Conservation (phyloP, 1,140 invertebrate genomes). For the Dendroctonus ponderosae region DNA sequence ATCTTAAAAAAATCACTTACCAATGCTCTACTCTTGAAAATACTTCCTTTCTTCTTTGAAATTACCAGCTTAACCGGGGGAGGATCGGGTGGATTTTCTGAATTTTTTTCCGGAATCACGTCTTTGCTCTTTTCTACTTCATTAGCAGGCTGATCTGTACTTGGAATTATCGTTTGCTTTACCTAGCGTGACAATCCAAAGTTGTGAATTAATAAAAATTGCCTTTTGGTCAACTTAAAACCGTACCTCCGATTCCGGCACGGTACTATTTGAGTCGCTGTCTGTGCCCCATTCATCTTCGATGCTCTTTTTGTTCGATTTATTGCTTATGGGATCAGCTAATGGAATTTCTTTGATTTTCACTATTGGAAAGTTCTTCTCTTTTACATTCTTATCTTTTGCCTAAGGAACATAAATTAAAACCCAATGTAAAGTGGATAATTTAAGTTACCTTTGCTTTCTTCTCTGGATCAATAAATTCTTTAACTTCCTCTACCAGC, state of each 20-base stretch:
- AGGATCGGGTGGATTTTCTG: constrained; percentile 40
- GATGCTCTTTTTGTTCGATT: constrained; percentile 22
- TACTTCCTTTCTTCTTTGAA: constrained; percentile 79
- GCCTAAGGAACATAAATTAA: background rate
- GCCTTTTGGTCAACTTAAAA: background rate
- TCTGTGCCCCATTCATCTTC: constrained; percentile 44
- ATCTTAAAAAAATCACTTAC: constrained; percentile 41
- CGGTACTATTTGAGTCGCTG: constrained; percentile 42
- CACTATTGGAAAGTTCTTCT: constrained; percentile 1
- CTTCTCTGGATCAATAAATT: background rate
- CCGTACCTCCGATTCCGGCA: constrained; percentile 34
- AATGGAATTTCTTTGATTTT: background rate
- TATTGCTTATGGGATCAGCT: constrained; percentile 2
- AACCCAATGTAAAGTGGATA: background rate
- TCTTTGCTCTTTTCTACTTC: constrained; percentile 43
- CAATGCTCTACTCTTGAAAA: constrained; percentile 81
- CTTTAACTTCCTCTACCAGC: constrained; percentile 45
- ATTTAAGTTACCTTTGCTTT: constrained; percentile 42
- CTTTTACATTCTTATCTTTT: background rate
- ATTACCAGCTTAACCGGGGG: constrained; percentile 63
- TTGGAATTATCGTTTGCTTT: constrained; percentile 19
- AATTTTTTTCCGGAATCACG: constrained; percentile 43
- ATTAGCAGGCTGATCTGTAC: constrained; percentile 9
- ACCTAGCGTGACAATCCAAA: constrained; percentile 4
- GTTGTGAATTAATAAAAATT: background rate